Evolutionary conservation across 1,140 invertebrate genomes (phyloP), one percentile per base, ranked within the genome.

Genomic region (Mercenaria mercenaria): DNA sequence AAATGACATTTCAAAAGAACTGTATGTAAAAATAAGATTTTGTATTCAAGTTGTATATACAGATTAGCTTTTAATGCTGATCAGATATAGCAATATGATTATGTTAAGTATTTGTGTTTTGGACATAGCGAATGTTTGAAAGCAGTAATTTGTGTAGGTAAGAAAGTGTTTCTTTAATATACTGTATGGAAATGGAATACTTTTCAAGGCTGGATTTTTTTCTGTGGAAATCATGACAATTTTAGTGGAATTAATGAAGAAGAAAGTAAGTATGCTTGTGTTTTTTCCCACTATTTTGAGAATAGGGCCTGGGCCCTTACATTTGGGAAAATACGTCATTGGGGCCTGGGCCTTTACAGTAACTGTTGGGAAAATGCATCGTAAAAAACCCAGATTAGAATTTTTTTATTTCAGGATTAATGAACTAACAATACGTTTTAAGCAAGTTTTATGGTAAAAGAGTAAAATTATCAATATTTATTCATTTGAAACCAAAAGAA

Each of bases 1-100:
- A 50, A 59, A 79, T 37, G 50, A 59, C 32, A 79, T 56, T 52
- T 79, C 50, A 59, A 79, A 56, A 79, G 76, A 79, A 79, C 26
- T 56, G 10, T 37, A 23, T 56, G 23, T 79, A 79, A 29, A 56
- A 79, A 59, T 59, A 37, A 50, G 50, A 79, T 56, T 56, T 79
- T 20, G 47, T 56, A 59, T 50, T 52, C 76, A 50, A 56, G 15
- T 39, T 26, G 29, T 77, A 47, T 79, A 56, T 39, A 50, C 67
- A 50, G 47, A 79, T 79, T 37, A 79, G 47, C 13, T 34, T 32
- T 56, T 72, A 39, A 29, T 67, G 1, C 56, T 34, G 34, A 79
- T 79, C 76, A 34, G 76, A 56, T 79, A 79, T 20, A 1, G 34
- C 15, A 18, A 47, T 47, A 47, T 47, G 59, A 29, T 20, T 37